These are phyloP conservation scores for Platorchestia sp. DNA, from an alignment of 1,140 invertebrate genomes.

Conservation along the genomic window DNA sequence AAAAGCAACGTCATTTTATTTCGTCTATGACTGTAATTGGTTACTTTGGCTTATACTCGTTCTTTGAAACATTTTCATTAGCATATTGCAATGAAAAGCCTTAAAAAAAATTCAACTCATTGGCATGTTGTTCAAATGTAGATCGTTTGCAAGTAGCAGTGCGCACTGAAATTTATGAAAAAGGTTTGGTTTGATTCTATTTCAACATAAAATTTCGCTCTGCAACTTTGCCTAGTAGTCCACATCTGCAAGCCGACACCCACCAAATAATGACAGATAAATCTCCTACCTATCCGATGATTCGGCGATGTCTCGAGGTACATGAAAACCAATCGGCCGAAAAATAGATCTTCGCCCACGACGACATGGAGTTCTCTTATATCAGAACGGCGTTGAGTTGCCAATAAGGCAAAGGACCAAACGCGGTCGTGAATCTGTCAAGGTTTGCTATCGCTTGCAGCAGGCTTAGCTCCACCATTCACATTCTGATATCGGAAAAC, in stretches of 20 bases:
- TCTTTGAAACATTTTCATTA: too few relatives aligned
- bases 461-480: constrained; percentile 33
- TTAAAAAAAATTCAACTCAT: neutral
- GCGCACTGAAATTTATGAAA: neutral
- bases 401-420: constrained; percentile 14
- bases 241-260: neutral
- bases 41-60: too few relatives aligned
- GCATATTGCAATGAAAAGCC: too few relatives aligned
- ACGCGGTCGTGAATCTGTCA: constrained; percentile 44
- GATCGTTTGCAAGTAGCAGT: neutral
- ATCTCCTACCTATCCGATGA: neutral
- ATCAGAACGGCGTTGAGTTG: constrained; percentile 1
- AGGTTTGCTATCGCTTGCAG: constrained; percentile 28
- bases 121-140: neutral
- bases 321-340: neutral
- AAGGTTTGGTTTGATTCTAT: neutral
- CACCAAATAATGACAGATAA: neutral
- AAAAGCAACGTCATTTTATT: too few relatives aligned
- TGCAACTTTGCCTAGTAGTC: neutral
- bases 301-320: neutral
- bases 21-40: too few relatives aligned
- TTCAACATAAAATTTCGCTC: neutral
- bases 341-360: neutral
- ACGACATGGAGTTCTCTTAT: neutral
- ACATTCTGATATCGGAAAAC: constrained; percentile 54